A percentile compares a stretch with the other conserved stretches of the same genome.
phyloP scores from a whole-genome alignment of 2,888 invertebrate genomes.

The Amphimallon solstitiale region DNA sequence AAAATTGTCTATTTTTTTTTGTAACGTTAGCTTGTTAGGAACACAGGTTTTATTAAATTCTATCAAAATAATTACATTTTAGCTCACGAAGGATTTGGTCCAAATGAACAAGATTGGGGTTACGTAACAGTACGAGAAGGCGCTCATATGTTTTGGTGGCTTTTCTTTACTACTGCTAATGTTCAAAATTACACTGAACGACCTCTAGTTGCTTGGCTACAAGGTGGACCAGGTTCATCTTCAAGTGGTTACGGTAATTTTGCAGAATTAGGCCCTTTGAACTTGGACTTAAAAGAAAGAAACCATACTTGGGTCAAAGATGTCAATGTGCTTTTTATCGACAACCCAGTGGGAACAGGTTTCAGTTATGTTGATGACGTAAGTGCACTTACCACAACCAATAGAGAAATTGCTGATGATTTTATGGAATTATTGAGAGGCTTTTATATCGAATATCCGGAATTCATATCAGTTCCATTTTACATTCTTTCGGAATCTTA shows the following conservation, averaged over 20 bases:
- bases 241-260: constrained; percentile 79
- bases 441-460: constrained; percentile 65
- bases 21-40: too few species aligned
- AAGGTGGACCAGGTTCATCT: constrained; percentile 84
- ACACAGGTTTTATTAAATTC: too few species aligned
- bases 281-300: constrained; percentile 73
- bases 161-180: constrained; percentile 75
- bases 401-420: constrained; percentile 70
- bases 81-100: constrained; percentile 64
- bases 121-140: constrained; percentile 77
- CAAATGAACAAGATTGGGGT: constrained; percentile 77
- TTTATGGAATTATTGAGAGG: constrained; percentile 65
- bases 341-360: constrained; percentile 89
- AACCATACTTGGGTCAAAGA: constrained; percentile 81
- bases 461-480: constrained; percentile 66
- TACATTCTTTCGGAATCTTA: constrained; percentile 74
- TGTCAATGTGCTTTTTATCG: constrained; percentile 85
- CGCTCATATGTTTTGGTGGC: constrained; percentile 89
- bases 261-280: constrained; percentile 78
- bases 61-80: constrained; percentile 25
- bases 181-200: constrained; percentile 70
- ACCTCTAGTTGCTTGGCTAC: constrained; percentile 87
- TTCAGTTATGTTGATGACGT: constrained; percentile 78
- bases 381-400: constrained; percentile 65
- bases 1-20: too few species aligned